Conservation (phyloP, 2,113 vertebrate species). For the Gallinago media region DNA sequence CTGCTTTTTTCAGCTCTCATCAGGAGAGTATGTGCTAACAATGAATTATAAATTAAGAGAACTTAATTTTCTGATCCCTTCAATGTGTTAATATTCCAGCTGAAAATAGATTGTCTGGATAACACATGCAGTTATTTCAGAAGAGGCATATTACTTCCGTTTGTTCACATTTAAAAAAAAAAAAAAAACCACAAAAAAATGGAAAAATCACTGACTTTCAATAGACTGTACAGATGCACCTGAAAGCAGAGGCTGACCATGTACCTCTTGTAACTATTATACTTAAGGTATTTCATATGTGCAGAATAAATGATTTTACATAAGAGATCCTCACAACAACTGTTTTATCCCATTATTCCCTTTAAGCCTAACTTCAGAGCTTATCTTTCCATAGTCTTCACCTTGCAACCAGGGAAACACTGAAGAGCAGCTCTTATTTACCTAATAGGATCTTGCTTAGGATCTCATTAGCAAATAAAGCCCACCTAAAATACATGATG, state of each 20-base stretch:
- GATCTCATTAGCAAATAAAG: not conserved
- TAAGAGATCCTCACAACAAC: conserved; percentile 3
- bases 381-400: conserved; percentile 6
- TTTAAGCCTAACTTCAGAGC: not conserved
- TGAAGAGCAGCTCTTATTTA: not conserved
- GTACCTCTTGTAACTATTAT: not conserved
- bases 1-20: not conserved
- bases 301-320: not conserved
- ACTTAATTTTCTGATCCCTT: not conserved
- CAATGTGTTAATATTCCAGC: not conserved
- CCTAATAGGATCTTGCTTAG: not conserved
- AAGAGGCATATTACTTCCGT: not conserved
- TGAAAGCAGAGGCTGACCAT: not conserved
- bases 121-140: not conserved
- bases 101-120: not conserved
- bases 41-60: not conserved
- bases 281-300: not conserved
- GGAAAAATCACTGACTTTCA: not conserved
- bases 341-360: not conserved
- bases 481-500: not conserved
- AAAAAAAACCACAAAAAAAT: not conserved
- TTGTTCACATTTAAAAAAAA: not conserved
- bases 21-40: not conserved
- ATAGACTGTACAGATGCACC: not conserved
- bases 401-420: conserved; percentile 20